Evolutionary conservation across 2,888 invertebrate species (phyloP).

Genomic region (Caprella mutica): DNA sequence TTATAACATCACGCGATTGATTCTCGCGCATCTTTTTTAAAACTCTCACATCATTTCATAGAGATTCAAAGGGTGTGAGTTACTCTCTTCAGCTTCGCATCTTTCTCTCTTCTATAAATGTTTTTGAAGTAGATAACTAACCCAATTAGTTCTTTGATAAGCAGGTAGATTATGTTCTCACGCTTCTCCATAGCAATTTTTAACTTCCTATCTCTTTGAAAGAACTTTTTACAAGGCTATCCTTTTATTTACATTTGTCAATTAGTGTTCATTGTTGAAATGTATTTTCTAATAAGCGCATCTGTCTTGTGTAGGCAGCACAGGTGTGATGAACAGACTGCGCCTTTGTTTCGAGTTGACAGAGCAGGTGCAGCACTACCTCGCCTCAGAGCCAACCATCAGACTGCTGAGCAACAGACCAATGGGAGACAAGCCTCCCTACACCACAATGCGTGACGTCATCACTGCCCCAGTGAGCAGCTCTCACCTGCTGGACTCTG

Average conservation of each 20-base stretch:
- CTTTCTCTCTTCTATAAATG: no score
- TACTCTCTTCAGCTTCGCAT: no score
- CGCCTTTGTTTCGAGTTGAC: slow-evolving; percentile 28
- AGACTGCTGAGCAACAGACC: slow-evolving; percentile 25
- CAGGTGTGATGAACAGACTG: slow-evolving; percentile 28
- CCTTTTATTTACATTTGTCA: background rate
- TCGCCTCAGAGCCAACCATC: slow-evolving; percentile 19
- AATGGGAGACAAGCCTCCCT: slow-evolving; percentile 5
- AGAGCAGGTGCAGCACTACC: slow-evolving; percentile 26
- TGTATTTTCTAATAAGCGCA: background rate
- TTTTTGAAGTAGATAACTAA: no score
- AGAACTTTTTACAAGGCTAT: no score
- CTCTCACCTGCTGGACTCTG: slow-evolving; percentile 29
- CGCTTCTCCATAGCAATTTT: no score
- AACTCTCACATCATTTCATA: no score
- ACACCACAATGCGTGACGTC: slow-evolving; percentile 26
- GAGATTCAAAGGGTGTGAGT: no score
- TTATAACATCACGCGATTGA: no score
- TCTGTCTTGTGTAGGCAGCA: slow-evolving; percentile 16
- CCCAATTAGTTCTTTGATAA: no score
- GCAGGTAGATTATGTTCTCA: no score
- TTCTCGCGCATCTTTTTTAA: no score
- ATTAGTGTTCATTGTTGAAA: background rate
- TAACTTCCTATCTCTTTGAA: no score
- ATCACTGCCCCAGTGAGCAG: slow-evolving; percentile 26